phyloP scores from a whole-genome alignment of 2,113 vertebrate genomes.

The Anarhynchus alexandrinus region DNA sequence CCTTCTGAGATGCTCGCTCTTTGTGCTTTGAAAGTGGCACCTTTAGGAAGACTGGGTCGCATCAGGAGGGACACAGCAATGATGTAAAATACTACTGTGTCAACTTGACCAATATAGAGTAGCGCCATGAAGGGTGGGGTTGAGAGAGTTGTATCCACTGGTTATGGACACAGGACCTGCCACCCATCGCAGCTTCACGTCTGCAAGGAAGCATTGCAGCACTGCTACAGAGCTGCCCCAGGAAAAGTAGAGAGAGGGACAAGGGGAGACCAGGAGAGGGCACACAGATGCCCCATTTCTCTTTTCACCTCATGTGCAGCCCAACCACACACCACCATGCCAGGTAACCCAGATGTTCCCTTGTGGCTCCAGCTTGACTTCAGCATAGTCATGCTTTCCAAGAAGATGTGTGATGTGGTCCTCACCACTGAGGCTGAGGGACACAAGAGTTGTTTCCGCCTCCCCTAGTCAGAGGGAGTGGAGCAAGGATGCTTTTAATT shows the following conservation, averaged over 20 bases:
- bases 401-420: background rate
- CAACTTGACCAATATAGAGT: background rate
- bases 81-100: background rate
- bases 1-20: background rate
- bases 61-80: background rate
- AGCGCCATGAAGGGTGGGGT: background rate
- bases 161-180: background rate
- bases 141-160: background rate
- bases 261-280: background rate
- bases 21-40: background rate
- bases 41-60: background rate
- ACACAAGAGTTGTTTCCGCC: background rate
- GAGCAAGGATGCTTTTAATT: background rate
- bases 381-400: background rate
- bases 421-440: background rate
- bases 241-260: background rate
- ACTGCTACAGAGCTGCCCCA: background rate
- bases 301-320: background rate
- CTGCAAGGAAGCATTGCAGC: background rate
- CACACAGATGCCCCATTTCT: background rate
- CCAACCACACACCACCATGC: background rate
- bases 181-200: background rate
- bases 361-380: background rate
- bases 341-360: background rate
- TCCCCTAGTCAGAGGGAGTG: background rate